These are phyloP conservation scores for Petromus typicus DNA, from an alignment of 2,113 vertebrate genomes.

Conservation along the genomic window DNA sequence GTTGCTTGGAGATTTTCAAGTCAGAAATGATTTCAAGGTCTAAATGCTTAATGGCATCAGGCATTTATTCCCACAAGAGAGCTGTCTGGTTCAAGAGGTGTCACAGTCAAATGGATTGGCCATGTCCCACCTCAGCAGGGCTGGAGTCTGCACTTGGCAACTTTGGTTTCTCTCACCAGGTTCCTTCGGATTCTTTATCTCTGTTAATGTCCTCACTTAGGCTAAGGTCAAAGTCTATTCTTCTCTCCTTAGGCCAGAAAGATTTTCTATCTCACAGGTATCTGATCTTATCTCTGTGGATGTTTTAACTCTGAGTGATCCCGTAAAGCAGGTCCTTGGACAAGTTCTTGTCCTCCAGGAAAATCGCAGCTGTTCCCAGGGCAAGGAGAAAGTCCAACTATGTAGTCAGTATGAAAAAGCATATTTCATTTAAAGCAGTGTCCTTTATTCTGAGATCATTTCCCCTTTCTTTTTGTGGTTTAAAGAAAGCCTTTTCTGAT, in stretches of 20 bases:
- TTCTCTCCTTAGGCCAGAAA: conserved; percentile 47
- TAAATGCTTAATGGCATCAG: conserved; percentile 50
- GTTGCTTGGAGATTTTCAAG: conserved; percentile 47
- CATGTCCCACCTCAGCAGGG: conserved; percentile 28
- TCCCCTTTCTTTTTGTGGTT: neutral
- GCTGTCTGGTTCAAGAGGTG: conserved; percentile 54
- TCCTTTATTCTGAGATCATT: conserved; percentile 42
- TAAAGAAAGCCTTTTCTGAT: conserved; percentile 53
- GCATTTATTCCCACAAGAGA: conserved; percentile 39
- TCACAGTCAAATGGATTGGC: conserved; percentile 50
- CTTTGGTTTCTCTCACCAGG: conserved; percentile 41
- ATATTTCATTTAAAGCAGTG: conserved; percentile 1
- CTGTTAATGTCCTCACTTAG: conserved; percentile 45
- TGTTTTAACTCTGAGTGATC: conserved; percentile 63
- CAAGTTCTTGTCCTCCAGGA: conserved; percentile 45
- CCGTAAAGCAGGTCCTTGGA: conserved; percentile 62
- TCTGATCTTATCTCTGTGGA: conserved; percentile 53
- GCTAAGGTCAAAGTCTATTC: conserved; percentile 61
- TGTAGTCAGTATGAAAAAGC: conserved; percentile 21
- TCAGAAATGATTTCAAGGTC: conserved; percentile 36
- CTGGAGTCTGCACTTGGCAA: conserved; percentile 55
- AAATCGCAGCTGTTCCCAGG: neutral
- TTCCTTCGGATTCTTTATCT: conserved; percentile 46
- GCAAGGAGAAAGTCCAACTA: conserved; percentile 34
- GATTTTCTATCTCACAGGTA: conserved; percentile 63